A percentile compares a stretch with the other conserved stretches of the same genome.
phyloP scores from a whole-genome alignment of 2,888 invertebrate genomes.

The Steinernema scapterisci region DNA sequence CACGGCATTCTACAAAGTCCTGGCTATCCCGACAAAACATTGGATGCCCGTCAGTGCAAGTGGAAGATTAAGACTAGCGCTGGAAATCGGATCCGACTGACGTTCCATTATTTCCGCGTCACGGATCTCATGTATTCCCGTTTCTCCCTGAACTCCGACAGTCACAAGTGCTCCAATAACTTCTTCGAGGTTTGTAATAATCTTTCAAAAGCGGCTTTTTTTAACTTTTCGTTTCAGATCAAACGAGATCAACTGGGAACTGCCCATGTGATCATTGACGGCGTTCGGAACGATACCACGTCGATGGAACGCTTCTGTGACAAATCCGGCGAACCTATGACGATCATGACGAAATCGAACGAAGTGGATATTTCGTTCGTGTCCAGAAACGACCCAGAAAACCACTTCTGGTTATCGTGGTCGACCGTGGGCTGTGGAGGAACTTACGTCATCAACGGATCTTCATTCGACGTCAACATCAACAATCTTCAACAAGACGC shows the following conservation, averaged over 20 bases:
- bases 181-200: conserved; percentile 9
- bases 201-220: too few species aligned
- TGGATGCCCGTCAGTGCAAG: conserved; percentile 40
- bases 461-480: conserved; percentile 42
- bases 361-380: conserved; percentile 49
- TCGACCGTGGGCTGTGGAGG: conserved; percentile 55
- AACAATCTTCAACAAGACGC: conserved; percentile 41
- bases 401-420: conserved; percentile 65
- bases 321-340: conserved; percentile 12
- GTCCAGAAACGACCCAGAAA: conserved; percentile 43
- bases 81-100: conserved; percentile 54
- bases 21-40: conserved; percentile 52
- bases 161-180: conserved; percentile 34
- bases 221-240: conserved; percentile 36
- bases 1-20: conserved; percentile 63
- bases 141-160: neutral
- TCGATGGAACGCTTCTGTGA: conserved; percentile 41
- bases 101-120: conserved; percentile 54
- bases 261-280: conserved; percentile 37
- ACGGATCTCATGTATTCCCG: conserved; percentile 31
- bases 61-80: conserved; percentile 52
- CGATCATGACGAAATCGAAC: conserved; percentile 43
- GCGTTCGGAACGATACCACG: conserved; percentile 37
- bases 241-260: conserved; percentile 43
- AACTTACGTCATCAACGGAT: conserved; percentile 47